Percentiles rank a stretch among this genome's conserved stretches.
These are phyloP conservation scores for Salmo trutta DNA, from an alignment of 2,797 vertebrate species.

Conservation along the genomic window DNA sequence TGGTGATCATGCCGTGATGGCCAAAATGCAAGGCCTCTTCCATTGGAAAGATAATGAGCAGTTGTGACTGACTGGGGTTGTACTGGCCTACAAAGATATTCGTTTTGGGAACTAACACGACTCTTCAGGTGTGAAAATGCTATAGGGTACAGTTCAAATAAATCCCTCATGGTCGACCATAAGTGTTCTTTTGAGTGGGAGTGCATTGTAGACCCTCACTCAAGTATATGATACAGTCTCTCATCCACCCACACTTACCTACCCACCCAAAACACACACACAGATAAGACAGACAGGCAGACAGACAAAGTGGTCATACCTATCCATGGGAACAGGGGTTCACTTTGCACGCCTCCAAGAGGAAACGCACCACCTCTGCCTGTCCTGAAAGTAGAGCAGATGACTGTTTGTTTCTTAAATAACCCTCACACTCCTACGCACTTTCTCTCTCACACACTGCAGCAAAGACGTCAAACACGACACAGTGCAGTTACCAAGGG, in stretches of 20 bases:
- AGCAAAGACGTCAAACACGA: background rate
- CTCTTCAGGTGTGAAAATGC: too few relatives aligned
- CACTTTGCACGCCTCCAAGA: slow-evolving; percentile 96
- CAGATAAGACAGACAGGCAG: background rate
- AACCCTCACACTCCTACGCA: background rate
- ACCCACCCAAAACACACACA: background rate
- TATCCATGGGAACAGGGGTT: slow-evolving; percentile 95
- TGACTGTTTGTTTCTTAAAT: too few relatives aligned
- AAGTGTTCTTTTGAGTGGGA: background rate
- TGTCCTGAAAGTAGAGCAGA: slow-evolving; percentile 78
- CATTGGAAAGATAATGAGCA: slow-evolving; percentile 68
- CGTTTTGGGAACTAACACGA: too few relatives aligned
- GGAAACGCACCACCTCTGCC: slow-evolving; percentile 92
- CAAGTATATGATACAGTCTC: background rate
- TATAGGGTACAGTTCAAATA: too few relatives aligned
- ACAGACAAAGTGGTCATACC: slow-evolving; percentile 67
- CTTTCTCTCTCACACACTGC: background rate
- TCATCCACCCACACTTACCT: background rate
- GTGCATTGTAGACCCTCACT: background rate
- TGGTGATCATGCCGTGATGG: slow-evolving; percentile 95
- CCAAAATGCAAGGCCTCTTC: slow-evolving; percentile 97
- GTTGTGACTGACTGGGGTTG: background rate
- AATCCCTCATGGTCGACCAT: too few relatives aligned
- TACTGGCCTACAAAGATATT: background rate
- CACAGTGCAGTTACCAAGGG: too few relatives aligned